Evolutionary conservation across 2,888 invertebrate species (phyloP).

Genomic region (Hanleya hanleyi): DNA sequence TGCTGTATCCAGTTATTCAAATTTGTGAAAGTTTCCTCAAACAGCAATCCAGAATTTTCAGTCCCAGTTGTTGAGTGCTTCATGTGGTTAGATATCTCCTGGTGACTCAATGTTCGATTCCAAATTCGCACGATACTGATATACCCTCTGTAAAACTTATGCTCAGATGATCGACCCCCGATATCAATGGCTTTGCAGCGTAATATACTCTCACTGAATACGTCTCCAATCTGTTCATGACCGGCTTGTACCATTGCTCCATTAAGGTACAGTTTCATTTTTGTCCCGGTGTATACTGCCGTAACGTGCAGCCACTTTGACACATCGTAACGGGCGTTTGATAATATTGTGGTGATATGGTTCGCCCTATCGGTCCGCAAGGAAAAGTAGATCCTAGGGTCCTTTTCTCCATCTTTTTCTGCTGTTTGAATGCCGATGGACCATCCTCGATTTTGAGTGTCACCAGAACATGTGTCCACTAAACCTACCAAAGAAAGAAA

Average conservation of each 20-base stretch:
- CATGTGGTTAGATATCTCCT: conserved; percentile 45
- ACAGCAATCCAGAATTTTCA: conserved; percentile 9
- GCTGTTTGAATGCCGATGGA: conserved; percentile 46
- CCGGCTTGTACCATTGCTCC: conserved; percentile 50
- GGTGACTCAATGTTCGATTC: conserved; percentile 46
- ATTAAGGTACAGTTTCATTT: conserved; percentile 55
- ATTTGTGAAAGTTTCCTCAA: conserved; percentile 34
- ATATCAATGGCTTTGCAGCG: conserved; percentile 51
- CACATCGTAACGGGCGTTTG: conserved; percentile 44
- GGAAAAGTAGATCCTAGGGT: conserved; percentile 50
- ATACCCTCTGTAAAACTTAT: conserved; percentile 50
- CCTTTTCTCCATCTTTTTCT: conserved; percentile 27
- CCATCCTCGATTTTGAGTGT: conserved; percentile 38
- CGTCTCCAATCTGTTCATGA: conserved; percentile 44
- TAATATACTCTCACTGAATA: conserved; percentile 37
- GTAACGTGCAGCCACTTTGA: conserved; percentile 57
- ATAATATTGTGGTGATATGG: conserved; percentile 34
- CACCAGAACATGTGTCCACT: conserved; percentile 45
- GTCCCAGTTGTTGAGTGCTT: not conserved
- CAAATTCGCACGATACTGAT: conserved; percentile 53
- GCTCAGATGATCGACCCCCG: conserved; percentile 43
- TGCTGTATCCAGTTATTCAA: conserved; percentile 42
- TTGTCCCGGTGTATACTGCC: conserved; percentile 51
- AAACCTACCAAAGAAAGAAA: no score
- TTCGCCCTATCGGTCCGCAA: conserved; percentile 45